phyloP scores from a whole-genome alignment of 2,113 vertebrate genomes.

The Podocnemis expansa region DNA sequence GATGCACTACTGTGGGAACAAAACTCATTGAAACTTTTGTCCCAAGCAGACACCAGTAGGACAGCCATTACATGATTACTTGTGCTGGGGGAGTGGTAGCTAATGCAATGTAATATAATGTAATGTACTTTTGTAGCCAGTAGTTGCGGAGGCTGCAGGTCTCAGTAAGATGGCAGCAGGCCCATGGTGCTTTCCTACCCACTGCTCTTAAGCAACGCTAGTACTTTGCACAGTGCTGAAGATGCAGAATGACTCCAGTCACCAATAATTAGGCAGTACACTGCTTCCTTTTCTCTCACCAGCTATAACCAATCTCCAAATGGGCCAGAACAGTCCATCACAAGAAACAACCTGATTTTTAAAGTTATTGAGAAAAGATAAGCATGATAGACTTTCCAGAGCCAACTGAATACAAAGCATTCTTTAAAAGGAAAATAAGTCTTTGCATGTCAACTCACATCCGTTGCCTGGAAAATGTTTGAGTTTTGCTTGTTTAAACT shows the following conservation, averaged over 20 bases:
- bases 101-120: too few relatives aligned
- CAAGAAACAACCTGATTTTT: background rate
- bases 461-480: background rate
- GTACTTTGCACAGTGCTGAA: background rate
- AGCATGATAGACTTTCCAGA: background rate
- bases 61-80: background rate
- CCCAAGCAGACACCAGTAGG: background rate
- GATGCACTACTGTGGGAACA: background rate
- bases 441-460: background rate
- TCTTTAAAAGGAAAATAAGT: background rate
- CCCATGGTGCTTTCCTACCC: background rate
- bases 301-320: background rate
- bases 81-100: accelerated
- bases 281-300: background rate
- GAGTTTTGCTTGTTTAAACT: background rate
- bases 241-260: background rate
- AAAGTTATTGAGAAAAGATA: background rate
- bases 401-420: background rate
- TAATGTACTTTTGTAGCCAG: too few relatives aligned
- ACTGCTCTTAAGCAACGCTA: background rate
- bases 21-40: background rate
- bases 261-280: background rate
- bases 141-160: background rate
- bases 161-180: background rate
- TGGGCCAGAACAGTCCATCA: accelerated